These are phyloP conservation scores for Pomacea canaliculata DNA, from an alignment of 2,888 invertebrate species.

Conservation along the genomic window DNA sequence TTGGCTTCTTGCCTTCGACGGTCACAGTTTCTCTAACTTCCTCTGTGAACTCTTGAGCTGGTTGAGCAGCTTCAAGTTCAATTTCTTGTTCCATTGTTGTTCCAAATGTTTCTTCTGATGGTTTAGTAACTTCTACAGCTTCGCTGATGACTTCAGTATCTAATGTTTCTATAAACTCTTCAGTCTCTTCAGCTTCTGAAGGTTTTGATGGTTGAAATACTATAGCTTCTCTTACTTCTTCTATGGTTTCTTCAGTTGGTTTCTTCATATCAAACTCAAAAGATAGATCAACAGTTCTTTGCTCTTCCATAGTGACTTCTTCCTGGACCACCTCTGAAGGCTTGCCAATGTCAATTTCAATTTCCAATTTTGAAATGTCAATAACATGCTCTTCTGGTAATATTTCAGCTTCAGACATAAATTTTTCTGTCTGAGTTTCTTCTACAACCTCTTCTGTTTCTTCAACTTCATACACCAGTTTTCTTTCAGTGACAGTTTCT, in stretches of 20 bases:
- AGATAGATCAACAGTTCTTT: conserved; percentile 19
- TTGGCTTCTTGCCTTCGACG: conserved; percentile 29
- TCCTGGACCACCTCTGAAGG: conserved; percentile 28
- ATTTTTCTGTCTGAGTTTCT: conserved; percentile 14
- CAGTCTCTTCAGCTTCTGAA: conserved; percentile 30
- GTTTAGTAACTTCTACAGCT: conserved; percentile 28
- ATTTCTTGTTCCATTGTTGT: neutral
- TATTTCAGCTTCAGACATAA: conserved; percentile 19
- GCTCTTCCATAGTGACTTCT: conserved; percentile 29
- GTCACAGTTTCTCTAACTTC: conserved; percentile 19
- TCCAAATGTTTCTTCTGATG: conserved; percentile 33
- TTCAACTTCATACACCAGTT: conserved; percentile 26
- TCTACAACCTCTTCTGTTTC: conserved; percentile 24
- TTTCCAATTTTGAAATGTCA: conserved; percentile 23
- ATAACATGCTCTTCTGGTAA: conserved; percentile 23
- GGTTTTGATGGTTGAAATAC: conserved; percentile 31
- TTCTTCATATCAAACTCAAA: conserved; percentile 36
- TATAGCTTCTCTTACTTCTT: conserved; percentile 30
- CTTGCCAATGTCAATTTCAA: conserved; percentile 30
- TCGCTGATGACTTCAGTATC: conserved; percentile 33
- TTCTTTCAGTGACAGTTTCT: conserved; percentile 17
- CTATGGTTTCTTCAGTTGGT: conserved; percentile 35
- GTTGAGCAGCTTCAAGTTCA: conserved; percentile 14
- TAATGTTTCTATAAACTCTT: conserved; percentile 29
- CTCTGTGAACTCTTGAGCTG: conserved; percentile 1